A percentile compares a stretch with the other conserved stretches of the same genome.
Evolutionary conservation across 2,797 vertebrate genomes (phyloP).

Genomic region (Sciurus carolinensis): DNA sequence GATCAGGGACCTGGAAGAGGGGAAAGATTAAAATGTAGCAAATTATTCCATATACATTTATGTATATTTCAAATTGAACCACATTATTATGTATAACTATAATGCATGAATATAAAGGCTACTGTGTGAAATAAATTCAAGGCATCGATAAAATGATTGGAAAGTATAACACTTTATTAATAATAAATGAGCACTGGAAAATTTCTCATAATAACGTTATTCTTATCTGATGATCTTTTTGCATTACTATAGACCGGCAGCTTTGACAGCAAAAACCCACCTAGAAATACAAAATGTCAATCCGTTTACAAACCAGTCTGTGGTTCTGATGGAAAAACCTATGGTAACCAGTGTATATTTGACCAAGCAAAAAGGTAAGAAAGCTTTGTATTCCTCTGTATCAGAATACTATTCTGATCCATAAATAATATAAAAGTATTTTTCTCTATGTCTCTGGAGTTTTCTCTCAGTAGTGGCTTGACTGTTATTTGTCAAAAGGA

Average conservation of each 20-base stretch:
- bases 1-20: too few relatives aligned
- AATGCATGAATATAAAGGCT: background rate
- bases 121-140: background rate
- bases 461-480: background rate
- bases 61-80: too few relatives aligned
- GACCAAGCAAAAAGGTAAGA: constrained; percentile 88
- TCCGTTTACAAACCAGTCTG: constrained; percentile 86
- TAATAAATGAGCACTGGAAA: background rate
- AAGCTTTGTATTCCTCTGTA: background rate
- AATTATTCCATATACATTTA: too few relatives aligned
- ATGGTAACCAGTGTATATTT: constrained; percentile 86
- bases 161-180: background rate
- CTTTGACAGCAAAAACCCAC: constrained; percentile 68
- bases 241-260: constrained; percentile 77
- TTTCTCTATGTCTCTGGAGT: background rate
- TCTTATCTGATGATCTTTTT: background rate
- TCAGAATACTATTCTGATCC: background rate
- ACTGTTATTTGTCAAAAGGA: background rate
- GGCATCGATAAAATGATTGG: background rate
- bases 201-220: background rate
- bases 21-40: too few relatives aligned
- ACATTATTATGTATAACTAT: too few relatives aligned
- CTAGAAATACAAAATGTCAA: constrained; percentile 74
- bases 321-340: constrained; percentile 89
- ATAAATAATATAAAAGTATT: background rate